Evolutionary conservation across 2,113 vertebrate genomes (phyloP), one percentile per base, ranked within the genome.

Genomic region (Rhinichthys klamathensis): DNA sequence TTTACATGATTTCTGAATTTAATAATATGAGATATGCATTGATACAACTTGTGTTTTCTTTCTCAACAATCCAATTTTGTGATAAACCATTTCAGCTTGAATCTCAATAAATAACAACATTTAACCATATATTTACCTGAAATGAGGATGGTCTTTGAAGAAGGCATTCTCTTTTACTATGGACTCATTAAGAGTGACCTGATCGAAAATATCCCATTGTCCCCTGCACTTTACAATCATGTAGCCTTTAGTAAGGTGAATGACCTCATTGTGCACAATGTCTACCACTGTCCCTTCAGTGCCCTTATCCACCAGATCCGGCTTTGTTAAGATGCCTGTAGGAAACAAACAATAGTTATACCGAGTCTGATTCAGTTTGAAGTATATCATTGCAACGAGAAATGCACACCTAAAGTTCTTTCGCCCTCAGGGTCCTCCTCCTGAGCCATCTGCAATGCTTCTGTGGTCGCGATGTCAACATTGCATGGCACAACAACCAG

Each of bases 401-500:
- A 38, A 38, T 38, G 35, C 35, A 38, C 35, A 38, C 35, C 35
- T 38, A 38, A 38, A 38, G 35, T 38, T 6, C 35, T 38, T 38
- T 38, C 35, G 5, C 35, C 35, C 35, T 38, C 5, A 38, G 35
- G 35, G 35, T 38, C 35, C 6, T 38, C 35, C 35, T 6, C 6
- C 84, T 96, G 95, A 3, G 97, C 97, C 96, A 99, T 98, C 92
- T 94, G 94, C 92, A 98, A 85, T 0, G 97, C 97, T 91, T 98
- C 97, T 0, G 96, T 97, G 88, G 97, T 98, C n/a, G 96, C 96
- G 0, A 98, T 97, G 92, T 98, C 97, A 92, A 98, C 96, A 0
- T 97, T 98, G 81, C 95, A 91, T 0, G 97, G 96, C 41, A 98
- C 95, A 61, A 97, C 97, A 38, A 97, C 96, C 91, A 98, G 87